phyloP scores from a whole-genome alignment of 2,888 invertebrate species.

The Amphipoea lucens region DNA sequence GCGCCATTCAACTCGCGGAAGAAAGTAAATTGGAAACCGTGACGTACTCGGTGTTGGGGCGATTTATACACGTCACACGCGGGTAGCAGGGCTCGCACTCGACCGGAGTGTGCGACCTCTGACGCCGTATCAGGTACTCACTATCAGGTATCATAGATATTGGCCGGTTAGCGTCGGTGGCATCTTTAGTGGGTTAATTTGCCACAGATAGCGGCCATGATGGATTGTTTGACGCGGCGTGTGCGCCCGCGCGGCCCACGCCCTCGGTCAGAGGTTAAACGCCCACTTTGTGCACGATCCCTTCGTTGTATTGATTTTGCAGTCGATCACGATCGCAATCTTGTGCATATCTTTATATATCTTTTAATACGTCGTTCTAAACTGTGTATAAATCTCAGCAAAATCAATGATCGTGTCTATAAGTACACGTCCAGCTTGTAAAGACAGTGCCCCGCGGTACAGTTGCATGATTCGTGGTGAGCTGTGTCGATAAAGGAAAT shows the following conservation, averaged over 20 bases:
- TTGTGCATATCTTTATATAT: constrained; percentile 75
- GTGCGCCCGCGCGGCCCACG: constrained; percentile 81
- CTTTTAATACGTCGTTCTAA: constrained; percentile 67
- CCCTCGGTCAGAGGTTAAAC: constrained; percentile 87
- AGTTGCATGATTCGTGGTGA: constrained; percentile 70
- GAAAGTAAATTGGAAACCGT: constrained; percentile 86
- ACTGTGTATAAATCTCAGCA: constrained; percentile 54
- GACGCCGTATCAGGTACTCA: constrained; percentile 51
- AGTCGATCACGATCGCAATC: constrained; percentile 83
- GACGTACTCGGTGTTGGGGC: constrained; percentile 78
- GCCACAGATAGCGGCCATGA: constrained; percentile 85
- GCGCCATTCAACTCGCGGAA: constrained; percentile 78
- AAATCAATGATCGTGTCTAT: constrained; percentile 66
- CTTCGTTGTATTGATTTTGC: constrained; percentile 87
- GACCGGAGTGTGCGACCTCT: constrained; percentile 64
- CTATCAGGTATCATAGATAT: constrained; percentile 62
- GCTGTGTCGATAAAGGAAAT: constrained; percentile 70
- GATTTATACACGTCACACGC: constrained; percentile 86
- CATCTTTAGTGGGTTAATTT: constrained; percentile 86
- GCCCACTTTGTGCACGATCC: constrained; percentile 88
- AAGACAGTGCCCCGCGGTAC: constrained; percentile 68
- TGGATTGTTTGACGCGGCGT: constrained; percentile 85
- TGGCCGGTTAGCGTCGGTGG: constrained; percentile 77
- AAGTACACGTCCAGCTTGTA: constrained; percentile 68
- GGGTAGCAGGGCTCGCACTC: constrained; percentile 72